A percentile compares a stretch with the other conserved stretches of the same genome.
phyloP scores from a whole-genome alignment of 1,140 invertebrate species.

The Apolygus lucorum region DNA sequence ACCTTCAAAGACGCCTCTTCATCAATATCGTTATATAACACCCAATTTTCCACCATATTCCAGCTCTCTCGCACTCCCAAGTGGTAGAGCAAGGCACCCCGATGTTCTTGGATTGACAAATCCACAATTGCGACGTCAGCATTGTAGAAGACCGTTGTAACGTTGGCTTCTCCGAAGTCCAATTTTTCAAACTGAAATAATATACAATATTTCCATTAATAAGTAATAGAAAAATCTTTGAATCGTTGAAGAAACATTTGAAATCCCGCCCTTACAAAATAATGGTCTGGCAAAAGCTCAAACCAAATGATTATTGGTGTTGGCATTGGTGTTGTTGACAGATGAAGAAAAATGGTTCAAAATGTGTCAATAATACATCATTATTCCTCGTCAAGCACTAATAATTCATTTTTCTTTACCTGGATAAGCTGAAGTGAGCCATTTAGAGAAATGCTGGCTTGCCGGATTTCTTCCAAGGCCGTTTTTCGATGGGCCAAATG shows the following conservation, averaged over 20 bases:
- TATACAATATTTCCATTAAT: not conserved
- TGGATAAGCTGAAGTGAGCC: constrained; percentile 74
- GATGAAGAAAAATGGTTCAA: too few species aligned
- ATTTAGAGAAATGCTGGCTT: constrained; percentile 66
- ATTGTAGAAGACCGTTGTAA: constrained; percentile 84
- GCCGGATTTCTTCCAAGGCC: constrained; percentile 74
- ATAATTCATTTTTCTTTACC: too few species aligned
- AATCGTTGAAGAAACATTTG: too few species aligned
- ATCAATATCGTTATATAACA: constrained; percentile 85
- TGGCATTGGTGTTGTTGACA: too few species aligned
- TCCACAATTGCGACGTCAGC: constrained; percentile 97
- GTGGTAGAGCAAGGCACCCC: constrained; percentile 87
- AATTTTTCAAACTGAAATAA: constrained; percentile 69
- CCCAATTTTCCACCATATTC: constrained; percentile 95
- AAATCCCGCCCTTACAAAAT: too few species aligned
- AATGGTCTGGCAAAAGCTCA: too few species aligned
- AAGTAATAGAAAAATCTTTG: too few species aligned
- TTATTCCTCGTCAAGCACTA: too few species aligned
- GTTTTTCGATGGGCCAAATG: constrained; percentile 62
- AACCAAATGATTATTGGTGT: too few species aligned
- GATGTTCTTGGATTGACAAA: constrained; percentile 80
- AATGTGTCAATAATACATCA: too few species aligned
- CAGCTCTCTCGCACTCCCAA: constrained; percentile 96
- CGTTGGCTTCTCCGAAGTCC: constrained; percentile 78
- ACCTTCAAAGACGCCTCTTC: constrained; percentile 73